Conservation (phyloP, 2,113 vertebrate species). For the Ptilorrhoa leucosticta region DNA sequence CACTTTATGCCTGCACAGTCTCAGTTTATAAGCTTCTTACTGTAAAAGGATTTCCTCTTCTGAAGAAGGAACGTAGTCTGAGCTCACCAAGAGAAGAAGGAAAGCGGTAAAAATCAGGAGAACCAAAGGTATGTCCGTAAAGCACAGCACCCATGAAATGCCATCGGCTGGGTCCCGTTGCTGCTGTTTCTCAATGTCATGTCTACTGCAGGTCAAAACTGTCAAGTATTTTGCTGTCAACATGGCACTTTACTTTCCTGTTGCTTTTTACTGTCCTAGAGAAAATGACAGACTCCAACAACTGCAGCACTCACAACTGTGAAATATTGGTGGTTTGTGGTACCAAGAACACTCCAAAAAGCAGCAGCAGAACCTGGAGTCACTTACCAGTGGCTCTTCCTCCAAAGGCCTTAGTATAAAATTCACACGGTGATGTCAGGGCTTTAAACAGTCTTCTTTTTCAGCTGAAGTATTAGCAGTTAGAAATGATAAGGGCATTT, state of each 20-base stretch:
- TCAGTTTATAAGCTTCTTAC: background rate
- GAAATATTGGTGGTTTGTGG: background rate
- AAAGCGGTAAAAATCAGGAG: background rate
- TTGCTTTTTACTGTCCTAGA: background rate
- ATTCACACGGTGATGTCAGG: background rate
- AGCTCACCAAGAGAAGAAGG: background rate
- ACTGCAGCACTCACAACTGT: background rate
- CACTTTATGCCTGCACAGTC: background rate
- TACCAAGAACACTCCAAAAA: background rate
- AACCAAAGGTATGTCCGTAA: background rate
- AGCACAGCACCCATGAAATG: background rate
- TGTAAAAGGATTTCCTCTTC: background rate
- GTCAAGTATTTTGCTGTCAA: background rate
- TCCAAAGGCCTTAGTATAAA: background rate
- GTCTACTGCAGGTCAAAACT: background rate
- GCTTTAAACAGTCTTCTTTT: background rate
- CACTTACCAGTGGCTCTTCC: background rate
- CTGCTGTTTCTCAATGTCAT: background rate
- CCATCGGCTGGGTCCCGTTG: rapidly evolving
- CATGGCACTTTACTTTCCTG: background rate
- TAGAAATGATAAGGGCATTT: background rate
- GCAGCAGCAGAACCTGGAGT: background rate
- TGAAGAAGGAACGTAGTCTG: background rate
- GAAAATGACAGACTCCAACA: background rate
- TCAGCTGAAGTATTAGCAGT: background rate